phyloP scores from a whole-genome alignment of 1,140 invertebrate species.

The Vanessa atalanta region DNA sequence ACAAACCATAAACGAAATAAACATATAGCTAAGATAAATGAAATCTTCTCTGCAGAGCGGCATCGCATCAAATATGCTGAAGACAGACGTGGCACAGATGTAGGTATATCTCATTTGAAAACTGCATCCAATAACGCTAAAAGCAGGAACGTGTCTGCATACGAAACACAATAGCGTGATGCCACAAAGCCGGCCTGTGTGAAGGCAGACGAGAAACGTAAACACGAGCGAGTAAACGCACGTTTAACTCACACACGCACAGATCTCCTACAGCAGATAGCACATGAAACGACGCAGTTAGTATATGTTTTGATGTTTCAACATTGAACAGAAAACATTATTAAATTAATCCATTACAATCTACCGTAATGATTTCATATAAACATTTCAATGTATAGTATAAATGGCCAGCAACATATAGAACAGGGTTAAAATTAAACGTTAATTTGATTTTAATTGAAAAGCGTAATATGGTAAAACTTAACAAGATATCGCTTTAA shows the following conservation, averaged over 20 bases:
- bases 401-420: no score
- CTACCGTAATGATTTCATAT: no score
- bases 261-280: neutral
- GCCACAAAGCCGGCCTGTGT: constrained; percentile 5
- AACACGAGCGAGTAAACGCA: neutral
- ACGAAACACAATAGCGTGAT: constrained; percentile 5
- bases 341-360: neutral
- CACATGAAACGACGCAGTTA: neutral
- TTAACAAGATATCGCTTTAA: neutral
- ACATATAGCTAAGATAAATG: neutral
- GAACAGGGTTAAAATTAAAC: no score
- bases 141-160: constrained; percentile 17
- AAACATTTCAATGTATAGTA: no score
- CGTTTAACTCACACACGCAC: constrained; percentile 1
- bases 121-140: constrained; percentile 27
- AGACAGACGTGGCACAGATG: neutral
- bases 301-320: neutral
- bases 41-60: neutral
- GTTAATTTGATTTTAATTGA: no score
- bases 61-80: neutral
- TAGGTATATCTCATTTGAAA: constrained; percentile 6
- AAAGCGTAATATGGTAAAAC: no score
- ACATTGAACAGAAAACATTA: neutral
- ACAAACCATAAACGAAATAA: neutral
- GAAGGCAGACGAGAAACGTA: constrained; percentile 1